These are phyloP conservation scores for Macrobrachium rosenbergii DNA, from an alignment of 1,140 invertebrate genomes.

Conservation along the genomic window DNA sequence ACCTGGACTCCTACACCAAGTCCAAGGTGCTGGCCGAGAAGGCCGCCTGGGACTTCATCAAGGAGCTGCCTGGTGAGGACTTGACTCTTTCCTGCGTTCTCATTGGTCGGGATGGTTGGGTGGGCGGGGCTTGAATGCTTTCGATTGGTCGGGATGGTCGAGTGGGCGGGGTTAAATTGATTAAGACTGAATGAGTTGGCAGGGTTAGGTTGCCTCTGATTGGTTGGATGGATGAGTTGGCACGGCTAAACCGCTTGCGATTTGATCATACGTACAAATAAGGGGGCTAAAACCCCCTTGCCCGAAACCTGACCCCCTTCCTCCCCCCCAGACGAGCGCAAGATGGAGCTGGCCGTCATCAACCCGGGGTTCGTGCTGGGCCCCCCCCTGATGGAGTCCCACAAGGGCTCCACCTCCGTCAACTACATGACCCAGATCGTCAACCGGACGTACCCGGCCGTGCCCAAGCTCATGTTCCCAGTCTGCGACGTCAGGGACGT, in stretches of 20 bases:
- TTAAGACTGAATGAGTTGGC: too few relatives aligned
- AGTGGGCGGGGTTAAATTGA: too few relatives aligned
- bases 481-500: constrained; percentile 50
- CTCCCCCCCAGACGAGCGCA: constrained; percentile 33
- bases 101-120: too few relatives aligned
- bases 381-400: constrained; percentile 38
- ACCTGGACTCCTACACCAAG: constrained; percentile 45
- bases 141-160: too few relatives aligned
- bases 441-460: constrained; percentile 40
- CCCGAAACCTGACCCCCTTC: too few relatives aligned
- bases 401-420: constrained; percentile 41
- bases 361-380: constrained; percentile 47
- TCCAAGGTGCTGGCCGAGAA: constrained; percentile 49
- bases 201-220: too few relatives aligned
- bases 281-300: too few relatives aligned
- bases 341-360: constrained; percentile 49
- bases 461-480: constrained; percentile 26
- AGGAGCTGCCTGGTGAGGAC: constrained; percentile 44
- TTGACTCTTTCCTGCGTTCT: background rate
- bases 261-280: too few relatives aligned
- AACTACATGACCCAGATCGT: constrained; percentile 33
- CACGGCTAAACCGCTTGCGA: too few relatives aligned
- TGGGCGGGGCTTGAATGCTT: too few relatives aligned
- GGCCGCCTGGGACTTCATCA: constrained; percentile 48
- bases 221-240: background rate